Evolutionary conservation across 2,113 vertebrate genomes (phyloP).

Genomic region (Fulmarus glacialis): DNA sequence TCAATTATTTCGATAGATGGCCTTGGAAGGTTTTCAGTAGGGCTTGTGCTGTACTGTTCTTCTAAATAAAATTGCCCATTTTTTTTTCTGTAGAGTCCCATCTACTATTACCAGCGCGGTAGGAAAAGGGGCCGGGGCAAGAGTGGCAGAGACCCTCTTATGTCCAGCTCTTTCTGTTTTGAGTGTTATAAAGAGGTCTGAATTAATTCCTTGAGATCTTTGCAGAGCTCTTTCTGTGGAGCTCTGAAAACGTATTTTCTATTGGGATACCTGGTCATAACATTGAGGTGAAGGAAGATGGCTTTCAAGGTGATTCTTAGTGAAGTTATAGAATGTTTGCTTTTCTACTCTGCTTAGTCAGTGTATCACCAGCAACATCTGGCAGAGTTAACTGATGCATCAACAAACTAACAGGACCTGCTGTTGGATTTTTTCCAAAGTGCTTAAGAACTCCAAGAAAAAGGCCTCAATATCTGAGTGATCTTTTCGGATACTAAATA

Average conservation of each 20-base stretch:
- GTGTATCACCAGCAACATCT: background rate
- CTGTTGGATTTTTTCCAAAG: background rate
- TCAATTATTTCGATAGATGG: background rate
- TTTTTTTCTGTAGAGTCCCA: background rate
- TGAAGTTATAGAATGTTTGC: background rate
- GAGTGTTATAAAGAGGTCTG: background rate
- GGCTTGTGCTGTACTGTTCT: background rate
- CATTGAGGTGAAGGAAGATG: background rate
- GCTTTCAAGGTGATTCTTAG: background rate
- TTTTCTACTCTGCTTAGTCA: background rate
- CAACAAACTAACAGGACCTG: background rate
- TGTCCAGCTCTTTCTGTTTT: background rate
- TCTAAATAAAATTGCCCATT: background rate
- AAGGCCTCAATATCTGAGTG: background rate
- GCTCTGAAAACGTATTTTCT: background rate
- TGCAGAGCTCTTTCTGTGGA: background rate
- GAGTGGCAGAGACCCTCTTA: background rate
- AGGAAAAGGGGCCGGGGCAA: background rate
- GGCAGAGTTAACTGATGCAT: background rate
- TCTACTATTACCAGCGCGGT: background rate
- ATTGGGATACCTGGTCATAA: background rate
- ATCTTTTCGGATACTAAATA: background rate
- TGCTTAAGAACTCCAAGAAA: background rate
- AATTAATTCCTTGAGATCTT: background rate
- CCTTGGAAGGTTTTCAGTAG: background rate